Conservation (phyloP, 2,113 vertebrate species). For the Globicephala melas region DNA sequence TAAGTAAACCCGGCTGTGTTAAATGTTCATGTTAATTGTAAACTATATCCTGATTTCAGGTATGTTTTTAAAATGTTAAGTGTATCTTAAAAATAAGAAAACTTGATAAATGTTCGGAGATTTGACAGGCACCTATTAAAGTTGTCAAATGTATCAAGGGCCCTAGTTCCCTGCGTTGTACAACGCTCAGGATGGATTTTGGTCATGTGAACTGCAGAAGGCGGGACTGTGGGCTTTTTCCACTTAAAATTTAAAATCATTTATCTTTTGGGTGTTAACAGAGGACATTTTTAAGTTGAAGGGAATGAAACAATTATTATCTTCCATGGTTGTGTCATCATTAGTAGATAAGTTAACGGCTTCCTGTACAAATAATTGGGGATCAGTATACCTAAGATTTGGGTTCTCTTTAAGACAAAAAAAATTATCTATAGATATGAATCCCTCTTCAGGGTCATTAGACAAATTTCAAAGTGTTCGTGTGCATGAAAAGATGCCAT, state of each 20-base stretch:
- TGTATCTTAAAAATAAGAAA: not conserved
- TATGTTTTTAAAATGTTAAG: not conserved
- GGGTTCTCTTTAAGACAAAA: not conserved
- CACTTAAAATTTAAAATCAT: slow-evolving; percentile 6
- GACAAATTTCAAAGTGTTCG: not conserved
- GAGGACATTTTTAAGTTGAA: not conserved
- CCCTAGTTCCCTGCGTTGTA: not conserved
- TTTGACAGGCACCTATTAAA: not conserved
- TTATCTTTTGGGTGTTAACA: not conserved
- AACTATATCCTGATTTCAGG: not conserved
- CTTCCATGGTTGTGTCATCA: slow-evolving; percentile 16
- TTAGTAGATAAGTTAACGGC: slow-evolving; percentile 45
- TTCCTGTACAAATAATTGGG: slow-evolving; percentile 60
- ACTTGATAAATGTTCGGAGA: not conserved
- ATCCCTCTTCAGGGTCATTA: not conserved
- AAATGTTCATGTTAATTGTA: not conserved
- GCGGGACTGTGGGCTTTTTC: not conserved
- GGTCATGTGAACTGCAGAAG: not conserved
- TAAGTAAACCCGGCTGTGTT: not conserved
- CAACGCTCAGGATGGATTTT: not conserved
- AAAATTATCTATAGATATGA: not conserved
- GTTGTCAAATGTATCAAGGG: not conserved
- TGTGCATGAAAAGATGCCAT: slow-evolving; percentile 3
- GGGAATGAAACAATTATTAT: not conserved
- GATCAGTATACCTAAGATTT: slow-evolving; percentile 49